Conservation (phyloP, 2,797 vertebrate species). For the Tangara arthus region DNA sequence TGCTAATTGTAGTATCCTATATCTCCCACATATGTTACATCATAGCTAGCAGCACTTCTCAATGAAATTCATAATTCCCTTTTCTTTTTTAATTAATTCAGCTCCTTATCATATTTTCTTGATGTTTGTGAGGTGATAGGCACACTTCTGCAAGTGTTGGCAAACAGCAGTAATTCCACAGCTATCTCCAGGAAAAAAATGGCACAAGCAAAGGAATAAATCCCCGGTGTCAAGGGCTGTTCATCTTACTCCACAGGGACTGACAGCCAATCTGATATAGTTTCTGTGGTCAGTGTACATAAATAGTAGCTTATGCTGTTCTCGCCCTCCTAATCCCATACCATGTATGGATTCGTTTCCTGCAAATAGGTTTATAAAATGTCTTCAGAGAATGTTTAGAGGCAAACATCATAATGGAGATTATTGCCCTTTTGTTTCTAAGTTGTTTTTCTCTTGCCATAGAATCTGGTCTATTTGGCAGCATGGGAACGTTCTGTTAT, state of each 20-base stretch:
- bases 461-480: not conserved
- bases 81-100: conserved; percentile 26
- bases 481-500: not conserved
- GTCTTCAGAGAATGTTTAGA: conserved; percentile 7
- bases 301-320: not conserved
- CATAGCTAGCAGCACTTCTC: not conserved
- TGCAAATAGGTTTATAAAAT: conserved; percentile 30
- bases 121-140: not conserved
- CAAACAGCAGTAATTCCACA: not conserved
- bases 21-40: fast-evolving
- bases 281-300: conserved; percentile 32
- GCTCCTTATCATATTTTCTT: not conserved
- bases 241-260: not conserved
- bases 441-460: not conserved
- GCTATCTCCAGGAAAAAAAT: not conserved
- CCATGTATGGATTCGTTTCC: conserved; percentile 15
- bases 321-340: not conserved
- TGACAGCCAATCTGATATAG: not conserved
- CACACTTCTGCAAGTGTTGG: not conserved
- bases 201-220: not conserved
- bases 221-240: not conserved
- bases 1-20: not conserved
- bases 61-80: not conserved
- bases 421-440: not conserved
- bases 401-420: not conserved